phyloP scores from a whole-genome alignment of 2,797 vertebrate genomes.

The Aratinga solstitialis region DNA sequence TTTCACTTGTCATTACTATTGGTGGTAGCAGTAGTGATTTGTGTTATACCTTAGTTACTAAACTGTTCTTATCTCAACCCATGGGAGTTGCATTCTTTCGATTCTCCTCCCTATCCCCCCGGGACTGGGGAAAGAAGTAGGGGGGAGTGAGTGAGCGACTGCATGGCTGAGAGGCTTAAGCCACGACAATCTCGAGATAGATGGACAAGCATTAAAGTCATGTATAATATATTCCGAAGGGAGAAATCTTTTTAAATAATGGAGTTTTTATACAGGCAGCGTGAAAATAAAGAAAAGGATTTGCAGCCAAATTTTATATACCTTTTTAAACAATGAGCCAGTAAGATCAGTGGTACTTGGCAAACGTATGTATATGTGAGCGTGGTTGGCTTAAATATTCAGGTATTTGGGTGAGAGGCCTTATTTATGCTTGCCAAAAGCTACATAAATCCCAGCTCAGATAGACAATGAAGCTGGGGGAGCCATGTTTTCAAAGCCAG shows the following conservation, averaged over 20 bases:
- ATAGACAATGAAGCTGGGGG: neutral
- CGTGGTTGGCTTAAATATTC: neutral
- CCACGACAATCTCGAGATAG: neutral
- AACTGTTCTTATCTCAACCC: no score
- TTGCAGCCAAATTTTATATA: neutral
- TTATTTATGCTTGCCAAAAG: slow-evolving; percentile 23
- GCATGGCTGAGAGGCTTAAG: no score
- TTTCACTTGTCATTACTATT: no score
- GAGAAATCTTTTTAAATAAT: neutral
- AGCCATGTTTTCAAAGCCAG: slow-evolving; percentile 41
- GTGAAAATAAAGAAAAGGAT: neutral
- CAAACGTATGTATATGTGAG: neutral
- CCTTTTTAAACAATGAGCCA: neutral
- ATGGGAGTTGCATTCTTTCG: no score
- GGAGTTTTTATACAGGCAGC: neutral
- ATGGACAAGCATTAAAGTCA: neutral
- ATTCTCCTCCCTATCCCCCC: no score
- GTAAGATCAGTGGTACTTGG: neutral
- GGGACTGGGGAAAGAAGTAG: no score
- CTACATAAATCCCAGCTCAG: neutral
- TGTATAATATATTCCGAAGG: neutral
- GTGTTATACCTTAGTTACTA: no score
- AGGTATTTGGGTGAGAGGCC: slow-evolving; percentile 22
- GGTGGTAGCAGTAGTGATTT: no score
- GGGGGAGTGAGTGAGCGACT: no score